Evolutionary conservation across 2,113 vertebrate species (phyloP).

Genomic region (Daboia siamensis): DNA sequence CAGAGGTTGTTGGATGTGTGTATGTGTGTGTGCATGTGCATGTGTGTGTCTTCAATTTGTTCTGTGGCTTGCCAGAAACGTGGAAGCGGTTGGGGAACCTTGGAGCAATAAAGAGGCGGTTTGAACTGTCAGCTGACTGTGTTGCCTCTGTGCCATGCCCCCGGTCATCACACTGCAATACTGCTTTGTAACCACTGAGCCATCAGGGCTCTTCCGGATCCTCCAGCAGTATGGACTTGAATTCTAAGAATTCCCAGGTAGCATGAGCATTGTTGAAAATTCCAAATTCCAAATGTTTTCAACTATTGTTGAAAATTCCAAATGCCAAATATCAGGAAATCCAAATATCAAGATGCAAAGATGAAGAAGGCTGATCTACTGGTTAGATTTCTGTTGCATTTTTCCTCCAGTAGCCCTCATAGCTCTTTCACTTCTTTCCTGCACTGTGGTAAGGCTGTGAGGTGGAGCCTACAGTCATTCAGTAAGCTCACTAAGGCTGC

Average conservation of each 20-base stretch:
- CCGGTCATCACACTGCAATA: background rate
- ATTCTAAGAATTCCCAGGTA: background rate
- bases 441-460: background rate
- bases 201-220: background rate
- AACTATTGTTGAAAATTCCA: background rate
- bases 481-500: background rate
- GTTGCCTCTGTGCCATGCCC: no score
- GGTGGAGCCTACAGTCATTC: background rate
- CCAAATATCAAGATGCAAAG: background rate
- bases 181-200: background rate
- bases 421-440: background rate
- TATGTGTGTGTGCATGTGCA: no score
- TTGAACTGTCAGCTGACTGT: no score
- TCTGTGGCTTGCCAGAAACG: no score
- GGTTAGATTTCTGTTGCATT: background rate
- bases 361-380: background rate
- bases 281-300: background rate
- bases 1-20: no score
- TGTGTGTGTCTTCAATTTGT: no score
- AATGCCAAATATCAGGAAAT: background rate
- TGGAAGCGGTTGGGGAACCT: no score
- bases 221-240: background rate
- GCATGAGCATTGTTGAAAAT: background rate
- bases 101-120: no score
- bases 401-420: background rate